Evolutionary conservation across 1,140 invertebrate genomes (phyloP).

Genomic region (Lanistes nyassanus): DNA sequence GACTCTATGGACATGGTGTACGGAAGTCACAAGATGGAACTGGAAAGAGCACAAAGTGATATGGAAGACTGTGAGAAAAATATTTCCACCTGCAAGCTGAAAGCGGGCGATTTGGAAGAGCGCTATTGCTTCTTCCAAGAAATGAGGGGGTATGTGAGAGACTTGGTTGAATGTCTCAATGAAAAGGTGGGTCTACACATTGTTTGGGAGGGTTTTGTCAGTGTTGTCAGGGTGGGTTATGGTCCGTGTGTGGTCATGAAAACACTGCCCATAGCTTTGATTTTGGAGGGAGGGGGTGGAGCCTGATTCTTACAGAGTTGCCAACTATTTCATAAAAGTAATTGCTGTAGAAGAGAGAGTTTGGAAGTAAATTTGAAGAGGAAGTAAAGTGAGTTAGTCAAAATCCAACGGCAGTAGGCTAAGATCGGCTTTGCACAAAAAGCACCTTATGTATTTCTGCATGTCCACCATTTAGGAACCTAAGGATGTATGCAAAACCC

Average conservation of each 20-base stretch:
- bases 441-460: too few species aligned
- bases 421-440: too few species aligned
- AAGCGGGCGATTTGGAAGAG: slow-evolving; percentile 76
- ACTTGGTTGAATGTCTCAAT: slow-evolving; percentile 96
- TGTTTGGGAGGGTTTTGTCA: slow-evolving; percentile 15
- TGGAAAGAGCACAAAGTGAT: slow-evolving; percentile 49
- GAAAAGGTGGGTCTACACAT: slow-evolving; percentile 67
- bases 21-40: slow-evolving; percentile 69
- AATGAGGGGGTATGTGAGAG: slow-evolving; percentile 93
- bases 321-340: not conserved
- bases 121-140: slow-evolving; percentile 94
- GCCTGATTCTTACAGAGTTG: not conserved
- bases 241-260: slow-evolving; percentile 3
- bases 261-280: not conserved
- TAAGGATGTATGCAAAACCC: too few species aligned
- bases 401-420: too few species aligned
- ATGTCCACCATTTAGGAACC: too few species aligned
- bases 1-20: slow-evolving; percentile 73
- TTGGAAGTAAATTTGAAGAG: too few species aligned
- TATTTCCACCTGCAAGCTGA: slow-evolving; percentile 73
- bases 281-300: not conserved
- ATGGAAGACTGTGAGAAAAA: slow-evolving; percentile 74
- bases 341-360: too few species aligned
- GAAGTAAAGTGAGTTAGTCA: too few species aligned
- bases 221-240: slow-evolving; percentile 8